phyloP scores from a whole-genome alignment of 2,888 invertebrate species.

The Agrotis puta region DNA sequence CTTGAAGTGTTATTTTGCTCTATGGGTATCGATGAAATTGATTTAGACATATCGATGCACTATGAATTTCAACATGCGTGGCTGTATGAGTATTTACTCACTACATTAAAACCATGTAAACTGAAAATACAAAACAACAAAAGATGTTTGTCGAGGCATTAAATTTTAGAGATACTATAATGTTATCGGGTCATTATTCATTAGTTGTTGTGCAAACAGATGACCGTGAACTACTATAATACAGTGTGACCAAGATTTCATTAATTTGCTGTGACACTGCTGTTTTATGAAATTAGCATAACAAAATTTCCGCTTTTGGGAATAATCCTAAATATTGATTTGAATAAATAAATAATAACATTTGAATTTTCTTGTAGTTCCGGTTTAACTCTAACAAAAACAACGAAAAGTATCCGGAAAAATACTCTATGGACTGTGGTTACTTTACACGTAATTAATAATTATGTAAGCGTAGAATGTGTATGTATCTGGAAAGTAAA shows the following conservation, averaged over 20 bases:
- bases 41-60: background rate
- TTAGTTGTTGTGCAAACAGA: conserved; percentile 69
- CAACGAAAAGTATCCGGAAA: background rate
- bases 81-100: background rate
- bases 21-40: background rate
- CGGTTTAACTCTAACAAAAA: conserved; percentile 10
- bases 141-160: conserved; percentile 39
- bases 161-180: conserved; percentile 52
- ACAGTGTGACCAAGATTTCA: conserved; percentile 67
- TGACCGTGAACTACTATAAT: conserved; percentile 70
- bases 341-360: conserved; percentile 28
- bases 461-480: conserved; percentile 30
- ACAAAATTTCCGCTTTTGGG: conserved; percentile 69
- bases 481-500: conserved; percentile 22
- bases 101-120: background rate
- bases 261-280: conserved; percentile 70
- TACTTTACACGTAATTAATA: conserved; percentile 13
- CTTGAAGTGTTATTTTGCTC: conserved; percentile 7
- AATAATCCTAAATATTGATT: conserved; percentile 48
- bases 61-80: conserved; percentile 6
- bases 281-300: conserved; percentile 65
- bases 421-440: background rate
- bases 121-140: conserved; percentile 26
- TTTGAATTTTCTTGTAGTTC: conserved; percentile 19
- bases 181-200: conserved; percentile 61